Base-by-base conservation (phyloP, 92 coral and sea anemone genomes). In the Umimayanthus chanpuru region DNA sequence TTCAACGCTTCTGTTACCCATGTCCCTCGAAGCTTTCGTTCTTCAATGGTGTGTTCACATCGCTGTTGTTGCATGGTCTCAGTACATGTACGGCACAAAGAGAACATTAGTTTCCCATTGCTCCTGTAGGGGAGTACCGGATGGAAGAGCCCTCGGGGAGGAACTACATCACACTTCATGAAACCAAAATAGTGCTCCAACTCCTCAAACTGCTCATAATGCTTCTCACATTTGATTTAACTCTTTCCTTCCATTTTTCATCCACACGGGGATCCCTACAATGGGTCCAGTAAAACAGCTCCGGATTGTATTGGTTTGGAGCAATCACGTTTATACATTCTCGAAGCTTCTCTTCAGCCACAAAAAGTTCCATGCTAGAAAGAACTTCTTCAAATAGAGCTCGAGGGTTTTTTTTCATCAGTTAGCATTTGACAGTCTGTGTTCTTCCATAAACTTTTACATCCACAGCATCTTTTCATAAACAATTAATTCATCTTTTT, bases 71-170 rank as follows among this genome's bases (percentile, higher is more conserved):
- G 55, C 9, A 44, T 44, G 29, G 44, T 39, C 20, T 86, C 81
- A 10, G 81, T 77, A 56, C 92, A 90, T 38, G 92, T 81, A 2
- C 88, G 83, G 65, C 92, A 90, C 23, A 86, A 85, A 16, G 90
- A 80, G 74, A 88, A 93, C 85, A 82, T 65, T 39, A 91, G 81
- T 26, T 88, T 91, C 20, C 53, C 88, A 58, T 88, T 32, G 40
- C 32, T 15, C 8, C 73, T 26, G 43, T 73, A 72, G 32, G 96
- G 96, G 1, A 93, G 81, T 5, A 93, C 89, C 30, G 94, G 94
- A 25, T 91, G 93, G 36, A 53, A 89, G 39, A 89, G 50, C 4
- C 36, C 41, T 5, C 65, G 2, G 28, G 90, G 90, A 4, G 90
- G 56, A 40, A 65, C 49, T 16, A 88, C 79, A 40, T 70, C 76